Evolutionary conservation across 2,797 vertebrate genomes (phyloP).

Genomic region (Pampus argenteus): DNA sequence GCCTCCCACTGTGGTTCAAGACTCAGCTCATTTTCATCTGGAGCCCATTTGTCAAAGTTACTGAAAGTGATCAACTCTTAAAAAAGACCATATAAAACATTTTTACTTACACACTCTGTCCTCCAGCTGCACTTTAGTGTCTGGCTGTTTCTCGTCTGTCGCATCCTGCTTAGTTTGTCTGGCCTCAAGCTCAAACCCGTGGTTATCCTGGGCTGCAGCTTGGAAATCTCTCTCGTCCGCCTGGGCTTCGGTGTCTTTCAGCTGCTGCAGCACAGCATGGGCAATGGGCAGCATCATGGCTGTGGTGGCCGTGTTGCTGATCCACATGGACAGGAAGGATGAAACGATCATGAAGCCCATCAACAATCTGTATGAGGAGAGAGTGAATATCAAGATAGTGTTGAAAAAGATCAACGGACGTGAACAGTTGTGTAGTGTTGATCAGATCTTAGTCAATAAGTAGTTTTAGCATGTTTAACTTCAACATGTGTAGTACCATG

Average conservation of each 20-base stretch:
- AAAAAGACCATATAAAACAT: background rate
- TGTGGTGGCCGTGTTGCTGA: conserved; percentile 95
- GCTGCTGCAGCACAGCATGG: conserved; percentile 89
- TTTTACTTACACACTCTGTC: conserved; percentile 51
- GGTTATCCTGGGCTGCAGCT: conserved; percentile 59
- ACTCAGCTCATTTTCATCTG: conserved; percentile 52
- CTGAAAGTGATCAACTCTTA: accelerated
- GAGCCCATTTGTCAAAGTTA: background rate
- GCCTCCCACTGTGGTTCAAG: conserved; percentile 16
- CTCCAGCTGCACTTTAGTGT: conserved; percentile 17
- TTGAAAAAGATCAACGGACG: background rate
- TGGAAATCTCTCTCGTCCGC: conserved; percentile 61
- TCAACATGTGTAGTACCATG: background rate
- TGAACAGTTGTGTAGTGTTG: no score
- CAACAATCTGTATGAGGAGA: conserved; percentile 84
- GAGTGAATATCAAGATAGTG: background rate
- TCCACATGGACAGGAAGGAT: conserved; percentile 98
- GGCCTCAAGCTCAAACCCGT: conserved; percentile 66
- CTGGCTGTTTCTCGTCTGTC: conserved; percentile 37
- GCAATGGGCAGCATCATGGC: conserved; percentile 98
- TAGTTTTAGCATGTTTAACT: no score
- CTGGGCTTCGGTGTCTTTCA: conserved; percentile 80
- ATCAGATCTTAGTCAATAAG: background rate
- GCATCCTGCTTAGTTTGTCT: conserved; percentile 18
- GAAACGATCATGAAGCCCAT: conserved; percentile 95